These are phyloP conservation scores for Dryobotodes eremita DNA, from an alignment of 2,888 invertebrate species.

Conservation along the genomic window DNA sequence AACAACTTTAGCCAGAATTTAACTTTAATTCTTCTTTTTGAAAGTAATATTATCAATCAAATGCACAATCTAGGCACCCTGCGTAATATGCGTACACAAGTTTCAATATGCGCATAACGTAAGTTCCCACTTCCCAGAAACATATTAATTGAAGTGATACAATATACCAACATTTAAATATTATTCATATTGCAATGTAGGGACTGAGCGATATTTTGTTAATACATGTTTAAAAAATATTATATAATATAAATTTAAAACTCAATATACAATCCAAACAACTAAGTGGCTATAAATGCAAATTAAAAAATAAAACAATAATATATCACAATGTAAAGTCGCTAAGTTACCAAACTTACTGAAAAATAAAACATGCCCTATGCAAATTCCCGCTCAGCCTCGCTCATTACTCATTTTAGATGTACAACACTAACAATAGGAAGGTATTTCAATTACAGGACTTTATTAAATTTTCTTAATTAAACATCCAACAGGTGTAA, in stretches of 20 bases:
- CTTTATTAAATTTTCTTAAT: conserved; percentile 33
- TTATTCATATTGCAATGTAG: conserved; percentile 32
- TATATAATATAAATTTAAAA: conserved; percentile 65
- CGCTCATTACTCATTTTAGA: conserved; percentile 35
- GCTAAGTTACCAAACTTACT: conserved; percentile 63
- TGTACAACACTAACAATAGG: conserved; percentile 29
- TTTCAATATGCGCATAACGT: conserved; percentile 23
- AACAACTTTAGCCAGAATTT: conserved; percentile 38
- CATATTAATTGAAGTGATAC: conserved; percentile 22
- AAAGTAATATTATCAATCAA: conserved; percentile 22
- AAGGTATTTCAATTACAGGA: conserved; percentile 39
- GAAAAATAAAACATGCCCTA: conserved; percentile 54
- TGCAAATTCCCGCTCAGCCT: conserved; percentile 52
- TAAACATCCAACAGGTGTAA: conserved; percentile 42
- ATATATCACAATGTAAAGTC: conserved; percentile 68
- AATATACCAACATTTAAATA: conserved; percentile 30
- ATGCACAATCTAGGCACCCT: conserved; percentile 39
- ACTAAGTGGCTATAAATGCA: conserved; percentile 66
- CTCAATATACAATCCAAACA: conserved; percentile 66
- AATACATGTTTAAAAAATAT: conserved; percentile 59
- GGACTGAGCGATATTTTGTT: conserved; percentile 49
- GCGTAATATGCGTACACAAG: conserved; percentile 28
- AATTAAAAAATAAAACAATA: conserved; percentile 65
- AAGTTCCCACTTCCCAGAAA: conserved; percentile 24
- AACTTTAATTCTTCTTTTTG: conserved; percentile 30